Percentiles rank a stretch among this genome's conserved stretches.
These are phyloP conservation scores for Taenioides sp. DNA, from an alignment of 2,797 vertebrate species.

Conservation along the genomic window DNA sequence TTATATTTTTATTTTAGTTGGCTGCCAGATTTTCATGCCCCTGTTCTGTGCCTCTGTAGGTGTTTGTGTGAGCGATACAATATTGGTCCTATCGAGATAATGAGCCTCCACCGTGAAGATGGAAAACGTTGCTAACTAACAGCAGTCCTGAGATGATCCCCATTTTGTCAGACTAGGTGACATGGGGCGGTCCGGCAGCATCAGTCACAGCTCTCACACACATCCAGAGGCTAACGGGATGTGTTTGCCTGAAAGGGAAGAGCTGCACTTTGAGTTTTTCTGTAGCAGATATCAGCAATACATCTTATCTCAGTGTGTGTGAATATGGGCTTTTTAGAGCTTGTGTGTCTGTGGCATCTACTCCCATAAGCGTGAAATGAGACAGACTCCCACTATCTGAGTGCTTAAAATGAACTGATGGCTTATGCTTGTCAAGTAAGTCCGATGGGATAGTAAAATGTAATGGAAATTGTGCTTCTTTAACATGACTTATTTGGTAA, in stretches of 20 bases:
- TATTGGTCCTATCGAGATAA: conserved; percentile 65
- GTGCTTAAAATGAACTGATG: conserved; percentile 57
- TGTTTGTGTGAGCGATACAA: conserved; percentile 63
- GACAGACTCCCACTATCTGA: conserved; percentile 62
- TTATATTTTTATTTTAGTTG: not conserved
- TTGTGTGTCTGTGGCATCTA: conserved; percentile 59
- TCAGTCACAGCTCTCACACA: conserved; percentile 46
- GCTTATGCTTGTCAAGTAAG: conserved; percentile 41
- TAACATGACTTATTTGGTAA: not conserved
- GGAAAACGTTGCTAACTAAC: conserved; percentile 80
- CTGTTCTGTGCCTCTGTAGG: conserved; percentile 9
- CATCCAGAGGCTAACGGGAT: conserved; percentile 37
- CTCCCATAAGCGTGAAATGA: conserved; percentile 72
- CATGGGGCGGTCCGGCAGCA: conserved; percentile 48
- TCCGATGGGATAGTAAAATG: conserved; percentile 44
- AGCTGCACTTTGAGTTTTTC: conserved; percentile 47
- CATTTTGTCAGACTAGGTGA: conserved; percentile 64
- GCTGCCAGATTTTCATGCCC: not conserved
- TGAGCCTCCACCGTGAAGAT: conserved; percentile 82
- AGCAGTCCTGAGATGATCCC: conserved; percentile 70
- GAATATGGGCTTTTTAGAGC: conserved; percentile 35
- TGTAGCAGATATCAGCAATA: conserved; percentile 42
- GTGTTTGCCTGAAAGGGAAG: conserved; percentile 52
- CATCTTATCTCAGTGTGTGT: conserved; percentile 41
- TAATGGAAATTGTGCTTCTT: conserved; percentile 35